Conservation (phyloP, 2,888 invertebrate genomes). For the Galerucella pusilla region DNA sequence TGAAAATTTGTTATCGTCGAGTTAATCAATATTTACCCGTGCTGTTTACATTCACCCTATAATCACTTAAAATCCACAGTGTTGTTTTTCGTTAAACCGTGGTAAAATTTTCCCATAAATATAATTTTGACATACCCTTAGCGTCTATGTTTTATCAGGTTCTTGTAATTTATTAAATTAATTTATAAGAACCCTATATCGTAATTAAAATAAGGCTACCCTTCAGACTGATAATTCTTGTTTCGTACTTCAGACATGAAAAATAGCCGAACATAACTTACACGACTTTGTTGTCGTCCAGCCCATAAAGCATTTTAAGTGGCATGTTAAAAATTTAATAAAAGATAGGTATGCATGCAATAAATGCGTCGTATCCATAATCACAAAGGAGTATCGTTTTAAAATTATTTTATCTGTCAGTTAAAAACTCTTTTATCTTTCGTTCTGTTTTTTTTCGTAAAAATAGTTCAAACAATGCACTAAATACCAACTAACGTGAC, state of each 20-base stretch:
- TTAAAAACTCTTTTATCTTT: background rate
- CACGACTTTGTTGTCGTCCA: background rate
- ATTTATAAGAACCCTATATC: constrained; percentile 21
- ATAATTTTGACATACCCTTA: background rate
- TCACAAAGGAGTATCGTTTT: background rate
- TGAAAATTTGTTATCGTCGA: no score
- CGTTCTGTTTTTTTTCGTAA: background rate
- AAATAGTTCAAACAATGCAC: no score
- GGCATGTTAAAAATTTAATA: constrained; percentile 8
- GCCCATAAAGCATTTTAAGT: constrained; percentile 10
- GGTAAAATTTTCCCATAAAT: background rate
- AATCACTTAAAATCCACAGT: background rate
- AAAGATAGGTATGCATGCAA: constrained; percentile 16
- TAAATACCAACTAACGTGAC: no score
- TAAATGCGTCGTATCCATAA: background rate
- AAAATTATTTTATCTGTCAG: background rate
- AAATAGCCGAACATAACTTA: background rate
- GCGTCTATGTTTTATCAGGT: background rate
- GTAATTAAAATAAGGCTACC: constrained; percentile 20
- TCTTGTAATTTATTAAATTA: constrained; percentile 17
- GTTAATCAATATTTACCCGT: no score
- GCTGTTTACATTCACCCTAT: background rate
- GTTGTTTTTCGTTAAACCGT: background rate
- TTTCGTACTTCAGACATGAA: constrained; percentile 11
- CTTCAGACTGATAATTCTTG: constrained; percentile 9